Base-by-base conservation (phyloP, 2,888 invertebrate genomes). In the Pandemis cinnamomeana region DNA sequence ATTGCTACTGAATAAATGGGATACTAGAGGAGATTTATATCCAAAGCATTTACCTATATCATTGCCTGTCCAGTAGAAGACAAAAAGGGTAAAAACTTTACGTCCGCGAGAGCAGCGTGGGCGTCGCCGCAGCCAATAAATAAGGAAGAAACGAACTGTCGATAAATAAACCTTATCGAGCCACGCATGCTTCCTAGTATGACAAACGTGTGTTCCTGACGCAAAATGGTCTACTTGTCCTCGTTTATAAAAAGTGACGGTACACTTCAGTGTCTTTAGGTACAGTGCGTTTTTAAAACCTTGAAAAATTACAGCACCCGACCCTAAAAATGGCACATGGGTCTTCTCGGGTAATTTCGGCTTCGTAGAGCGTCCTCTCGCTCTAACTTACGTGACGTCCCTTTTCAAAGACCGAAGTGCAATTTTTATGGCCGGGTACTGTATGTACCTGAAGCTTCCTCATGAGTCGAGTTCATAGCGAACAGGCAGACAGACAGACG, bases 161-260 rank as follows among this genome's bases (percentile, higher is more conserved):
- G 67, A 77, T 76, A 77, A 76, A 77, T 76, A 77, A 75, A 53
- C 51, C 70, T 72, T 77, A 77, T 76, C 77, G 75, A 7, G 71
- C 64, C 77, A 71, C 53, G 75, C 58, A 67, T 72, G 69, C 73
- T 67, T 69, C 74, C 74, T 70, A 73, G 63, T 70, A 74, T 60
- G 73, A 73, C 68, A 61, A 51, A 71, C 46, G 66, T 36, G 51
- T 27, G 64, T 66, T 70, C n/a, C 67, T 70, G 62, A 36, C 61
- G 46, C 55, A 55, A 55, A 68, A 27, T 58, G 58, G 20, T 68
- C 20, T 48, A 63, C 51, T 20, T 48, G 70, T 70, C 61, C 62
- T 62, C 51, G 53, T 51, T 10, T 27, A 7, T 7, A 55, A 55
- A 8, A 15, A 27, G 58, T 11, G 58, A 11, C 58, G 27, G 8